Base-by-base conservation (phyloP, 1,140 invertebrate species). In the Drosophila punjabiensis region DNA sequence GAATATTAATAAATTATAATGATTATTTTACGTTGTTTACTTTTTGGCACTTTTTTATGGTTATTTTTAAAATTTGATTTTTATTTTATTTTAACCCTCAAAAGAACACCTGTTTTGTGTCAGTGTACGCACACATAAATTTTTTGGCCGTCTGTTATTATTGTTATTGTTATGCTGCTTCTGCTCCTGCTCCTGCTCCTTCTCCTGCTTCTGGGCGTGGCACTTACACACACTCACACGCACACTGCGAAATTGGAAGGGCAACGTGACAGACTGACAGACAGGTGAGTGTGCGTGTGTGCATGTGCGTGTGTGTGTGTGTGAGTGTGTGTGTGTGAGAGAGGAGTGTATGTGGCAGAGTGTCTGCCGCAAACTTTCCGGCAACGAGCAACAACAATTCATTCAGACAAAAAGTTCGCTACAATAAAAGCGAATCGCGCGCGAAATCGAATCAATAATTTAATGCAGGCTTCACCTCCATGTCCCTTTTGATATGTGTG, bases 391-490 rank as follows among this genome's bases (percentile, higher is more conserved):
- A n/a, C 24, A 43, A 75, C 85, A 88, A 89, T 85, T 88, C 85
- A 89, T 87, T 79, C 80, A 68, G 64, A 80, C 69, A 69, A 81
- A 84, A 85, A 79, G 73, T 85, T 79, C 66, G 76, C 85, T 79
- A 90, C 85, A 90, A 89, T 85, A 77, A 90, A 89, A 89, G 62
- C 76, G 86, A 88, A 69, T 55, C 79, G 79, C 79, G 78, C 81
- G 78, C 81, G 73, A 82, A 85, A 86, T 86, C 86, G 82, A 89
- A 89, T 89, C 85, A 89, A 89, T 90, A 89, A 90, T 90, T 89
- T 90, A 90, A 90, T 89, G 86, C 85, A 89, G 86, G 76, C 18
- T 32, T 75, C 63, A 41, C 7, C 60, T 33, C 52, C 60, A n/a
- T 47, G 20, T 32, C 32, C 41, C 45, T 37, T 37, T 39, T 28